Conservation (phyloP, 1,140 invertebrate genomes). For the Episyrphus balteatus region DNA sequence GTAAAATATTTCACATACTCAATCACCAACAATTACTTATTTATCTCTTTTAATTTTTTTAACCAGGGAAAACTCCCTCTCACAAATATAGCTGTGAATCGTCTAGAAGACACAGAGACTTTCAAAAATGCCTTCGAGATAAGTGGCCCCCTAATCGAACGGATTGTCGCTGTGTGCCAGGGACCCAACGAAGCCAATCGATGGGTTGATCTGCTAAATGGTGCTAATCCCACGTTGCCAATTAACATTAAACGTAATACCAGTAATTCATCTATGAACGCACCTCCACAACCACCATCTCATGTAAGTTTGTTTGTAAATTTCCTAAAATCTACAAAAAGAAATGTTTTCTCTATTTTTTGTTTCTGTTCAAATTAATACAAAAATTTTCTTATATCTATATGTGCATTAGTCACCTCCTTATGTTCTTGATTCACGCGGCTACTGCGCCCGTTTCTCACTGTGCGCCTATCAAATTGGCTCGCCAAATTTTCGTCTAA, state of each 20-base stretch:
- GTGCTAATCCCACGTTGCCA: constrained; percentile 32
- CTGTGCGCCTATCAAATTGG: constrained; percentile 37
- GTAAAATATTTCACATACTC: constrained; percentile 42
- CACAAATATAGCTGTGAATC: constrained; percentile 67
- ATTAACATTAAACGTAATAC: constrained; percentile 37
- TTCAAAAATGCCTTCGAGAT: constrained; percentile 88
- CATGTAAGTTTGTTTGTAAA: constrained; percentile 40
- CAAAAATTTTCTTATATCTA: constrained; percentile 6
- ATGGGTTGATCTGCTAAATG: constrained; percentile 70
- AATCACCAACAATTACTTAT: background rate
- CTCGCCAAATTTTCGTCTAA: constrained; percentile 42
- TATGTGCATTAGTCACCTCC: background rate
- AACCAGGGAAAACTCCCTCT: constrained; percentile 78
- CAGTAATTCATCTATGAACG: constrained; percentile 31
- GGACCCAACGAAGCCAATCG: constrained; percentile 71
- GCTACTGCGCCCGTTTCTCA: constrained; percentile 41
- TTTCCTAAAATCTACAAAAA: background rate
- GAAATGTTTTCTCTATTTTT: constrained; percentile 3
- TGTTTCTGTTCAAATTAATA: constrained; percentile 8
- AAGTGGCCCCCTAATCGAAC: constrained; percentile 81
- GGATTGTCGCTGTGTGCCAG: constrained; percentile 74
- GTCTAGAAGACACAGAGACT: constrained; percentile 66
- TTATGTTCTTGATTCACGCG: constrained; percentile 38
- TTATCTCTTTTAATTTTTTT: background rate
- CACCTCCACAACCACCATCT: constrained; percentile 38